Evolutionary conservation across 2,113 vertebrate species (phyloP).

Genomic region (Podiceps cristatus): DNA sequence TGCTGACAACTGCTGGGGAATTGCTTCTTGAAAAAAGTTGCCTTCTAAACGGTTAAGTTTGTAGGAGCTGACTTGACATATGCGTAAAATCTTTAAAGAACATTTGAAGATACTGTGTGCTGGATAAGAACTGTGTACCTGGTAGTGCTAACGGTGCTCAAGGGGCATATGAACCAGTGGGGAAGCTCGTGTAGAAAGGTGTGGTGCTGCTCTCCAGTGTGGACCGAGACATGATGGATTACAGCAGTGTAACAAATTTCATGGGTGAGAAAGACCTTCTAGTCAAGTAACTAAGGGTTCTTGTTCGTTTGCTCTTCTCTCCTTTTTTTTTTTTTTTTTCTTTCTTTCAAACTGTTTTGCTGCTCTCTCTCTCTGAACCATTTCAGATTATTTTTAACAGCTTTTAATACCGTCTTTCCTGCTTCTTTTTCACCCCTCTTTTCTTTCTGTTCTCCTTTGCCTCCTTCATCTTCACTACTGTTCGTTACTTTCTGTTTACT

Average conservation of each 20-base stretch:
- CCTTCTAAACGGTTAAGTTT: background rate
- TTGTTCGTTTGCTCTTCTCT: background rate
- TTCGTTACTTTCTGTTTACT: background rate
- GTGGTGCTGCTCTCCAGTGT: background rate
- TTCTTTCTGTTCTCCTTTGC: background rate
- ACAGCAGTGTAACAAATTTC: background rate
- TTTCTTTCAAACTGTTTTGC: background rate
- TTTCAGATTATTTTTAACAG: background rate
- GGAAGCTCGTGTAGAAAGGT: background rate
- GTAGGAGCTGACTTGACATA: background rate
- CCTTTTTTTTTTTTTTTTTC: background rate
- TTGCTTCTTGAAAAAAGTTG: background rate
- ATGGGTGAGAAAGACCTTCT: background rate
- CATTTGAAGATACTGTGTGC: background rate
- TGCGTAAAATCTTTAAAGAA: fast-evolving
- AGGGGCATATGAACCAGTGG: background rate
- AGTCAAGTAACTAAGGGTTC: background rate
- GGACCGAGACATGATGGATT: background rate
- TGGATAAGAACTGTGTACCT: background rate
- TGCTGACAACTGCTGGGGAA: background rate
- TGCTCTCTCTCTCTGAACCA: background rate
- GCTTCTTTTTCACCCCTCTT: background rate
- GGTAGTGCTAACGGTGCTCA: background rate
- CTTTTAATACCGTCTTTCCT: background rate
- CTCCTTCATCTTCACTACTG: background rate